phyloP scores from a whole-genome alignment of 2,113 vertebrate genomes.

The Struthio camelus region DNA sequence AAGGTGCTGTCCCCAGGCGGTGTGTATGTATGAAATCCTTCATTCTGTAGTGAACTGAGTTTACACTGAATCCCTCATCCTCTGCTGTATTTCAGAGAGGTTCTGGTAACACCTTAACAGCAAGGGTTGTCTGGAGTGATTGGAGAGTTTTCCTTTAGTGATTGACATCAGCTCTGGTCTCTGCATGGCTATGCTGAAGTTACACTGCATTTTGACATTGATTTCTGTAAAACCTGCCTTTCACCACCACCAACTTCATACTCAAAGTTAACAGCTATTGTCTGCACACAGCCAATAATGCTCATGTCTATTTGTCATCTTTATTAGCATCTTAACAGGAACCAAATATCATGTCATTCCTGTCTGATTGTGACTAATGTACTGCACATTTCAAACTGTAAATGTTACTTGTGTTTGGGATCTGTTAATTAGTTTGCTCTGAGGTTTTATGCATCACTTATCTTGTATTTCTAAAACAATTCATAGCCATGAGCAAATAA shows the following conservation, averaged over 20 bases:
- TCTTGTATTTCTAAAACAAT: not conserved
- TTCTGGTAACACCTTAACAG: not conserved
- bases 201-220: not conserved
- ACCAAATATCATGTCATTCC: not conserved
- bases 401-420: not conserved
- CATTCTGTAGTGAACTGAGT: not conserved
- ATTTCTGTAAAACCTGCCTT: not conserved
- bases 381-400: not conserved
- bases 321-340: not conserved
- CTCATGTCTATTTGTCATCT: not conserved
- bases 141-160: not conserved
- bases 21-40: not conserved
- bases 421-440: not conserved
- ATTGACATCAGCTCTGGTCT: not conserved
- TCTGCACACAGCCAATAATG: not conserved
- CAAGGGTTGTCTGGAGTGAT: not conserved
- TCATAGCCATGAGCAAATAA: not conserved
- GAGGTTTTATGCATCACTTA: not conserved
- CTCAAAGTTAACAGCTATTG: not conserved
- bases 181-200: not conserved
- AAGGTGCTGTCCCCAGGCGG: not conserved
- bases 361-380: not conserved
- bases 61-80: not conserved
- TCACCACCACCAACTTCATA: not conserved
- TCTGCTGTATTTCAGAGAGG: not conserved